phyloP scores from a whole-genome alignment of 2,888 invertebrate genomes.

The Acanthosoma haemorrhoidale region DNA sequence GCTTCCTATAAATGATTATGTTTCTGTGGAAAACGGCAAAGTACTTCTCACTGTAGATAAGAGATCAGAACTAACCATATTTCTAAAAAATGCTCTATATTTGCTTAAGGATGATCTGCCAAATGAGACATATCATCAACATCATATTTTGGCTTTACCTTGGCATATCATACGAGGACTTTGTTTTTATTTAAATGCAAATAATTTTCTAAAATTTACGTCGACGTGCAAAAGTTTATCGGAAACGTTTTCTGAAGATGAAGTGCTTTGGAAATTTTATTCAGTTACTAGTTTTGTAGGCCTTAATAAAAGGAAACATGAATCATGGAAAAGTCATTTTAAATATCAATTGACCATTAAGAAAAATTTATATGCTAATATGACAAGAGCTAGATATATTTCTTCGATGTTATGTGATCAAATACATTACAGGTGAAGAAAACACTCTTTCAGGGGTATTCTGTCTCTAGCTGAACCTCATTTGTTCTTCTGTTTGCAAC shows the following conservation, averaged over 20 bases:
- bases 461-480: too few species aligned
- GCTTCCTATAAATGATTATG: neutral
- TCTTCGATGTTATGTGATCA: too few species aligned
- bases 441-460: too few species aligned
- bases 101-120: neutral
- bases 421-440: too few species aligned
- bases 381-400: too few species aligned
- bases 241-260: constrained; percentile 30
- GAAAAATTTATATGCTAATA: too few species aligned
- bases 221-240: constrained; percentile 22
- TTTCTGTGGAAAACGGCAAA: neutral
- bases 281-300: constrained; percentile 32
- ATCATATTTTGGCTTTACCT: constrained; percentile 21
- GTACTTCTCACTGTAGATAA: neutral
- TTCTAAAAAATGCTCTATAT: constrained; percentile 13
- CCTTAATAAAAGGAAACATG: neutral
- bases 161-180: neutral
- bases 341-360: too few species aligned
- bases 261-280: constrained; percentile 36
- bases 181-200: neutral
- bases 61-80: neutral
- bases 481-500: too few species aligned
- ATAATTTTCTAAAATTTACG: neutral
- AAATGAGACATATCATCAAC: neutral
- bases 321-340: constrained; percentile 9